Evolutionary conservation across 2,797 vertebrate species (phyloP).

Genomic region (Pelobates cultripes): DNA sequence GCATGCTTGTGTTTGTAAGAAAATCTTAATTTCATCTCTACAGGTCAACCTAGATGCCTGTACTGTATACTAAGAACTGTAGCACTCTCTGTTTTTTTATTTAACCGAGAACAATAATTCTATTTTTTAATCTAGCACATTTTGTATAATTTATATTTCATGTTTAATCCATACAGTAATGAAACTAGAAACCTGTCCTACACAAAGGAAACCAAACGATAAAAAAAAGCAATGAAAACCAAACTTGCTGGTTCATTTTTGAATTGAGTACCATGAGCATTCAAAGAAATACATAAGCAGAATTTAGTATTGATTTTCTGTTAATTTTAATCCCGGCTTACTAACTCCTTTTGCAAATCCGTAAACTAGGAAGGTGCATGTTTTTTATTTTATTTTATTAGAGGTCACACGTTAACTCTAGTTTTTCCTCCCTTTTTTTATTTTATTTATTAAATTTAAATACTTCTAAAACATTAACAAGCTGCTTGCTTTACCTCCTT

Average conservation of each 20-base stretch:
- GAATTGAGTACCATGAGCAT: not conserved
- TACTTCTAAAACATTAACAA: conserved; percentile 81
- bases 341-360: conserved; percentile 69
- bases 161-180: conserved; percentile 43
- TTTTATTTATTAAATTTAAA: conserved; percentile 53
- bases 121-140: conserved; percentile 79
- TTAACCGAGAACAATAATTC: too few species aligned
- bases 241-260: too few species aligned
- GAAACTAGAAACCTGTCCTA: conserved; percentile 54
- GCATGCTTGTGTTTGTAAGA: conserved; percentile 81
- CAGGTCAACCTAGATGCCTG: conserved; percentile 64
- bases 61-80: not conserved
- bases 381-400: conserved; percentile 58
- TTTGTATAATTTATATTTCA: conserved; percentile 61
- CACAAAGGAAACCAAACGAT: conserved; percentile 38
- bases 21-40: conserved; percentile 73
- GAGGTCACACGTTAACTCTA: conserved; percentile 67
- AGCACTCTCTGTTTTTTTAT: too few species aligned
- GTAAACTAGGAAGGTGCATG: conserved; percentile 65
- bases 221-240: too few species aligned
- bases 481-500: conserved; percentile 91
- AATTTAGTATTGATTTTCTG: too few species aligned
- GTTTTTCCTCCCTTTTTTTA: conserved; percentile 36
- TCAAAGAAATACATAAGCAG: too few species aligned
- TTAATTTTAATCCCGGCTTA: conserved; percentile 58